phyloP scores from a whole-genome alignment of 2,888 invertebrate genomes.

The Cosmia trapezina region DNA sequence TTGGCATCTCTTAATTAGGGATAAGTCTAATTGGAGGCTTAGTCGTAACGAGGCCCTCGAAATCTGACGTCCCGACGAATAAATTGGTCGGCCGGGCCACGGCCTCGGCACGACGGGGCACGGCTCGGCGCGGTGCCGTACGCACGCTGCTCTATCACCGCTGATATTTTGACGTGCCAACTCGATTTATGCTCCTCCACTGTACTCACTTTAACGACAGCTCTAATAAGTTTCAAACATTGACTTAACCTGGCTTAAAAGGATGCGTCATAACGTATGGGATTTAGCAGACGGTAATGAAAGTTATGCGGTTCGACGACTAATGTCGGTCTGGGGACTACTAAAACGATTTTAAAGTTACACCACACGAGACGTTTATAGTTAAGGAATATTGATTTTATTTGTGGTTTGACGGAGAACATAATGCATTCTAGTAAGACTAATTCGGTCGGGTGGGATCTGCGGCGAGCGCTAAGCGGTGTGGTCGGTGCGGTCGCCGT shows the following conservation, averaged over 20 bases:
- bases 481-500: slow-evolving; percentile 80
- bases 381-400: slow-evolving; percentile 78
- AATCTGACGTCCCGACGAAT: slow-evolving; percentile 90
- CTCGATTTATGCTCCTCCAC: slow-evolving; percentile 74
- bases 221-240: slow-evolving; percentile 78
- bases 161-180: slow-evolving; percentile 85
- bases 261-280: slow-evolving; percentile 68
- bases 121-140: slow-evolving; percentile 67
- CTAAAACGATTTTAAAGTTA: slow-evolving; percentile 64
- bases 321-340: slow-evolving; percentile 60
- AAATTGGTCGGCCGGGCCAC: slow-evolving; percentile 86
- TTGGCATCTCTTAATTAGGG: slow-evolving; percentile 92
- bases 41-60: slow-evolving; percentile 91
- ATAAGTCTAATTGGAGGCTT: slow-evolving; percentile 91
- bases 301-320: slow-evolving; percentile 65
- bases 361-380: slow-evolving; percentile 69
- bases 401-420: slow-evolving; percentile 71
- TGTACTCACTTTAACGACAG: slow-evolving; percentile 75
- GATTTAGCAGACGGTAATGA: slow-evolving; percentile 71
- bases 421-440: slow-evolving; percentile 70
- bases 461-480: slow-evolving; percentile 81
- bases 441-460: slow-evolving; percentile 71
- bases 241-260: slow-evolving; percentile 70
- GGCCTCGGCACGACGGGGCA: slow-evolving; percentile 67
- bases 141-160: slow-evolving; percentile 82